Conservation (phyloP, 2,888 invertebrate genomes). For the Xiphydria camelus region DNA sequence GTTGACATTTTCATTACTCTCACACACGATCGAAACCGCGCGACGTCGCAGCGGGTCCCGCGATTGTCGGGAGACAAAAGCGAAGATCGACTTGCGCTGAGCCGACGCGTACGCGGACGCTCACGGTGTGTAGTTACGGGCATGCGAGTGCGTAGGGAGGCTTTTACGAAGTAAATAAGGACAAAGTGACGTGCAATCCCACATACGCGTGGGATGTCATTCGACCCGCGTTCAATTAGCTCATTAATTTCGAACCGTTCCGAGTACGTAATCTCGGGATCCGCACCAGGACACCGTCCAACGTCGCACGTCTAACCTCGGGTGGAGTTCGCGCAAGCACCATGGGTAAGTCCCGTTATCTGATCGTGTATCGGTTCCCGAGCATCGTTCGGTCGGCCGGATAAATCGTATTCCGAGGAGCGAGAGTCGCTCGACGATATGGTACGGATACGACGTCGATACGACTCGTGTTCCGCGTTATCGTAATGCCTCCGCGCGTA, state of each 20-base stretch:
- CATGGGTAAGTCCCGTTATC: slow-evolving; percentile 31
- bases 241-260: slow-evolving; percentile 27
- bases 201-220: slow-evolving; percentile 32
- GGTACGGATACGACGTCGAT: background rate
- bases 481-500: slow-evolving; percentile 9
- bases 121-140: too few species aligned
- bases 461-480: background rate
- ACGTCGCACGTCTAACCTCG: slow-evolving; percentile 25
- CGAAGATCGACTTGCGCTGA: too few species aligned
- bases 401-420: too few species aligned
- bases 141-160: background rate
- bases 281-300: slow-evolving; percentile 14
- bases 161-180: slow-evolving; percentile 1
- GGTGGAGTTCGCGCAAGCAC: too few species aligned
- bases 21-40: too few species aligned
- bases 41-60: too few species aligned
- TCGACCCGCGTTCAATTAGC: slow-evolving; percentile 28
- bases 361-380: background rate
- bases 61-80: too few species aligned
- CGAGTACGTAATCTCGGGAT: slow-evolving; percentile 21
- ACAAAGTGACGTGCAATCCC: slow-evolving; percentile 22
- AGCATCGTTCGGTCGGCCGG: too few species aligned
- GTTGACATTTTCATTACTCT: too few species aligned
- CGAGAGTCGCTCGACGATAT: too few species aligned
- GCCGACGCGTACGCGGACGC: too few species aligned